Base-by-base conservation (phyloP, 2,113 vertebrate species). In the Rattus norvegicus region DNA sequence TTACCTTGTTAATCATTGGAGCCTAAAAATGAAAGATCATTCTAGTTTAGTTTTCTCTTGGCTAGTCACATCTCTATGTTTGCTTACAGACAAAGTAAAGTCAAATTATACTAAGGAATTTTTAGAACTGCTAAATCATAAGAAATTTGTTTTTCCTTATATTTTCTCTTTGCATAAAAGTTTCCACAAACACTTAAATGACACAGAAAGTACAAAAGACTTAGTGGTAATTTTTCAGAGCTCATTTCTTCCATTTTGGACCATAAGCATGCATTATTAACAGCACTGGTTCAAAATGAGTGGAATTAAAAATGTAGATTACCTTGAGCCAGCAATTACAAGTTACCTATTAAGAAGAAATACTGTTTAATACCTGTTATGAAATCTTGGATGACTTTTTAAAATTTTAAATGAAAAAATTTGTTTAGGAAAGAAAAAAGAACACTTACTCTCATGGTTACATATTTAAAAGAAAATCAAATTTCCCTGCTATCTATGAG, bases 261-360 rank as follows among this genome's bases (percentile, higher is more conserved):
- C 26, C 84, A 94, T 65, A 36, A 92, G 1, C 16, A 75, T 30
- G 69, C 59, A 94, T 86, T 93, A 93, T 28, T 91, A 79, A 94
- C 92, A 70, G 36, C 49, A 87, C 89, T 95, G 90, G 73, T 88
- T 95, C 54, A 96, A 92, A 92, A 61, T 79, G 92, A 94, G 26
- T 92, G 28, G 54, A 89, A 96, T 86, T 93, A 87, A 94, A 97
- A 95, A 91, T 92, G 69, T 43, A 94, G 85, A 87, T 96, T 92
- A 85, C 28, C 6, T 30, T 65, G 26, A 88, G 17, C 30, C 79
- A 96, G 93, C 28, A 85, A 77, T 73, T 79, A 83, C 52, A 52
- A 94, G 72, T 90, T 65, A 95, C 54, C 73, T 97, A 36, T 5
- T 91, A 39, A 56, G 28, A 95, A 92, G 13, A 47, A 94, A 20